Evolutionary conservation across 1,140 invertebrate genomes (phyloP).

Genomic region (Pomacea maculata): DNA sequence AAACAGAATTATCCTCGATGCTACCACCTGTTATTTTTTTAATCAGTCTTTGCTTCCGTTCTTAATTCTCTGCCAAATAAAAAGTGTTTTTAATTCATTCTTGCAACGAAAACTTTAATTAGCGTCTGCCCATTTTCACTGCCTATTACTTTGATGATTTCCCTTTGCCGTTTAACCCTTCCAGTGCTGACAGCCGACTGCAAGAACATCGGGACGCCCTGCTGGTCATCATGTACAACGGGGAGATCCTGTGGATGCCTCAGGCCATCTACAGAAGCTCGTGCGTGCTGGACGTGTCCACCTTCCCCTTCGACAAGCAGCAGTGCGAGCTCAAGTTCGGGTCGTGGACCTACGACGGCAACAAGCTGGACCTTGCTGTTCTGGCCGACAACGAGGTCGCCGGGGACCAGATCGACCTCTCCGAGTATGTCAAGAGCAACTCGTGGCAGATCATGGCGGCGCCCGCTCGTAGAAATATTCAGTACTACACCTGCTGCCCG

Average conservation of each 20-base stretch:
- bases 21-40: neutral
- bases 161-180: constrained; percentile 26
- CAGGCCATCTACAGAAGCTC: constrained; percentile 98
- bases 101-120: too few relatives aligned
- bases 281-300: constrained; percentile 75
- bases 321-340: constrained; percentile 64
- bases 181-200: constrained; percentile 61
- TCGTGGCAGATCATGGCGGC: constrained; percentile 60
- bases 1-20: neutral
- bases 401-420: constrained; percentile 45
- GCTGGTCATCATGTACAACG: constrained; percentile 75
- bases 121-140: too few relatives aligned
- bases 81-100: too few relatives aligned
- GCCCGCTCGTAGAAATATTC: constrained; percentile 47
- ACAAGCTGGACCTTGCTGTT: constrained; percentile 49
- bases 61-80: neutral
- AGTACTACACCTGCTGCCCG: constrained; percentile 61
- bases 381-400: constrained; percentile 33
- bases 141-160: too few relatives aligned
- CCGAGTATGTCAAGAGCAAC: constrained; percentile 62
- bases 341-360: constrained; percentile 64
- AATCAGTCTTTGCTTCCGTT: neutral
- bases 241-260: constrained; percentile 95
- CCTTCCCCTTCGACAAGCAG: constrained; percentile 66
- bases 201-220: constrained; percentile 61